Base-by-base conservation (phyloP, 2,797 vertebrate genomes). In the Lophius americanus region DNA sequence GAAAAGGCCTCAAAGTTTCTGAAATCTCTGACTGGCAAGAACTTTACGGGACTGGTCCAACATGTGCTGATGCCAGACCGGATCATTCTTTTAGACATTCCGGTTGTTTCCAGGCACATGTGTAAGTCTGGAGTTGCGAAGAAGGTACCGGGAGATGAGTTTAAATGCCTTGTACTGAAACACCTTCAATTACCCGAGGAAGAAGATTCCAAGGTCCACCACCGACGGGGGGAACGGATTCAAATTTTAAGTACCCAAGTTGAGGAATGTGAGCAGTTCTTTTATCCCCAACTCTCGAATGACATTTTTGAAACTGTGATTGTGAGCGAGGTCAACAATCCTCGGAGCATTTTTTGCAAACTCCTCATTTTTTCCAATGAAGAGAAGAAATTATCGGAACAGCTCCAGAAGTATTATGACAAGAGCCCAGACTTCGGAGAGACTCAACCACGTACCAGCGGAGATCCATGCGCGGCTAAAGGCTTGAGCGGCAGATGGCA, bases 401-500 rank as follows among this genome's bases (percentile, higher is more conserved):
- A 91, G 70, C 93, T 98, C 78, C 72, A 90, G 3, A 87, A 82
- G 2, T 52, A 83, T 56, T 96, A 93, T 4, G 75, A 92, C 57
- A 41, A 3, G 3, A 74, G 57, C 33, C 23, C 68, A 0, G 85
- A 82, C 49, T 55, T 76, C 33, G 68, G 46, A 44, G 87, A 82
- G 56, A 73, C 77, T 3, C 84, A 67, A 3, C 79, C 89, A 0
- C 86, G 87, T 49, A 86, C 62, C 37, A 84, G 92, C 0, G 95
- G 97, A 1, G 89, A 92, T 0, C 93, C 95, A 0, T 99, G 95
- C 72, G 97, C 96, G 4, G 92, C 95, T 43, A 93, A 84, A 64
- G 94, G 95, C 2, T 50, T 52, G 2, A 92, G 95, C 3, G 94
- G 96, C 37, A 94, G 52, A 33, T 99, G 97, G 97, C 92, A 95